These are phyloP conservation scores for Rhipidura dahli DNA, from an alignment of 2,113 vertebrate species.

Conservation along the genomic window DNA sequence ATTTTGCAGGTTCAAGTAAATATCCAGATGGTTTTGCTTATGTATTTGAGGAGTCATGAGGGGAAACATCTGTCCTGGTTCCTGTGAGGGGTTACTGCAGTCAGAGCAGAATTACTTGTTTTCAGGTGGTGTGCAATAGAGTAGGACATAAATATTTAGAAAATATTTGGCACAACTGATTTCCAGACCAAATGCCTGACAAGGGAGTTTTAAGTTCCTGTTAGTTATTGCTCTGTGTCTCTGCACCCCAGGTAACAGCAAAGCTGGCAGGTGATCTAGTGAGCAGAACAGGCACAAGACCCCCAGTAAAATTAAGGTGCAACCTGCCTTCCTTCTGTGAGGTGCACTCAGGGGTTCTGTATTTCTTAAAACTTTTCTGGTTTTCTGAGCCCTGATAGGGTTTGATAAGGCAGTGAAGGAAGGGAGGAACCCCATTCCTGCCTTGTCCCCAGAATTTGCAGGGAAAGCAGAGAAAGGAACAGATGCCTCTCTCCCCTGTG, in stretches of 20 bases:
- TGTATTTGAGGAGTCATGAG: constrained; percentile 9
- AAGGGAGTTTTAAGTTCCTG: not conserved
- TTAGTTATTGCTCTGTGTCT: not conserved
- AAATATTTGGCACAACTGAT: not conserved
- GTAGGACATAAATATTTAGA: not conserved
- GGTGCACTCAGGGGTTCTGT: not conserved
- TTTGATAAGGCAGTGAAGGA: not conserved
- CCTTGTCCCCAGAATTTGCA: not conserved
- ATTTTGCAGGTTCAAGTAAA: not conserved
- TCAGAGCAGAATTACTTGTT: not conserved
- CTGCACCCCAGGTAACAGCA: not conserved
- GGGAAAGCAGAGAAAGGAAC: not conserved
- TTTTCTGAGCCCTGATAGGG: not conserved
- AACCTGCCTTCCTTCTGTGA: not conserved
- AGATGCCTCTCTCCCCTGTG: not conserved
- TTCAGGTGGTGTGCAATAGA: not conserved
- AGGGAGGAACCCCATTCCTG: not conserved
- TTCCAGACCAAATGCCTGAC: not conserved
- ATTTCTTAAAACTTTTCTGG: not conserved
- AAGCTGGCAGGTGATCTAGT: not conserved
- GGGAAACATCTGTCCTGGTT: constrained; percentile 55
- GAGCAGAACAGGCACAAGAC: not conserved
- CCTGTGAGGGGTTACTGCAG: not conserved
- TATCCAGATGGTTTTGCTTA: constrained; percentile 56
- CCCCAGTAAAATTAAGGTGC: not conserved